Conservation (phyloP, 35 echinoderm and acorn worm genomes). For the Eucidaris tribuloides region DNA sequence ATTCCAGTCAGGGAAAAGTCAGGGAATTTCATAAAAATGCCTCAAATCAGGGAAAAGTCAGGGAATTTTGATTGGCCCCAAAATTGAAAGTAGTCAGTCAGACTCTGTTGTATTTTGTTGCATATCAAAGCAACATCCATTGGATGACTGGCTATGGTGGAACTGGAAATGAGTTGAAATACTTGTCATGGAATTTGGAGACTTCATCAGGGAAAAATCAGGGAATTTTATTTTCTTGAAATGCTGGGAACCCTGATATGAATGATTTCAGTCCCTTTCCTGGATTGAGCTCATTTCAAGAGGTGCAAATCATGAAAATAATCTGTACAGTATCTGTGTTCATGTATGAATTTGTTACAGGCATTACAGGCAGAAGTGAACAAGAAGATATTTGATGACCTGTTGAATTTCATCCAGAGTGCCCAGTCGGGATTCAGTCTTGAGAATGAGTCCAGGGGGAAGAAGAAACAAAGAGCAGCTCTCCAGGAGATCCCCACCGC, state of each 20-base stretch:
- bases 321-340: neutral
- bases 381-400: conserved; percentile 78
- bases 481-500: conserved; percentile 80
- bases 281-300: neutral
- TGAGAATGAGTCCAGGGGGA: neutral
- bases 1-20: too few relatives aligned
- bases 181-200: neutral
- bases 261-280: neutral
- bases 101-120: too few relatives aligned
- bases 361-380: conserved; percentile 66
- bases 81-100: too few relatives aligned
- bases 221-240: too few relatives aligned
- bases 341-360: conserved; percentile 14
- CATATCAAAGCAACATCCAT: too few relatives aligned
- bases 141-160: too few relatives aligned
- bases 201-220: neutral
- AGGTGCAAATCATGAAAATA: neutral
- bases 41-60: too few relatives aligned
- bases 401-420: conserved; percentile 69
- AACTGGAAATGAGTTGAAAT: too few relatives aligned
- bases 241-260: neutral
- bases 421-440: conserved; percentile 37
- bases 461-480: neutral
- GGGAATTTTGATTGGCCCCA: too few relatives aligned
- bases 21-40: too few relatives aligned